phyloP scores from a whole-genome alignment of 2,797 vertebrate species.

The Ambastaia sidthimunki region DNA sequence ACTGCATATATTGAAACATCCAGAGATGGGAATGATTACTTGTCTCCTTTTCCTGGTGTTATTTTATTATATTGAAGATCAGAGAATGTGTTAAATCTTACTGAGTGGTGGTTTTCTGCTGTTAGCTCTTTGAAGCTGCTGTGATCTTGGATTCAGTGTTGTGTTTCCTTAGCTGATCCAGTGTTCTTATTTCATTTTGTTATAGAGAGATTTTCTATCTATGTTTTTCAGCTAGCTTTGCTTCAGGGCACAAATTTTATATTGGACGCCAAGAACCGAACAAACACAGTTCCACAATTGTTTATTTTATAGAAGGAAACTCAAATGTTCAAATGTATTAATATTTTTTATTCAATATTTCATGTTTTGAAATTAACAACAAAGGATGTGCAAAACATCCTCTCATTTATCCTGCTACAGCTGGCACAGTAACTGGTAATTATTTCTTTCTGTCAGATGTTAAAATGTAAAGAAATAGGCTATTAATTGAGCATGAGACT shows the following conservation, averaged over 20 bases:
- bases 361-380: too few species aligned
- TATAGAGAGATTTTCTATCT: not conserved
- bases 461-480: too few species aligned
- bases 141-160: constrained; percentile 15
- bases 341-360: too few species aligned
- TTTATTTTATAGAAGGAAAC: too few species aligned
- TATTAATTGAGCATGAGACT: too few species aligned
- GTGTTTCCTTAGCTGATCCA: constrained; percentile 45
- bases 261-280: not conserved
- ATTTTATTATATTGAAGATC: constrained; percentile 25
- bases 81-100: constrained; percentile 12
- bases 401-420: not conserved
- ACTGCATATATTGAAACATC: constrained; percentile 11
- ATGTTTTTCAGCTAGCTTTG: not conserved
- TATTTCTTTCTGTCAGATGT: not conserved
- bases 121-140: constrained; percentile 26
- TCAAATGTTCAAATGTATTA: too few species aligned
- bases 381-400: too few species aligned
- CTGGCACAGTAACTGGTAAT: not conserved
- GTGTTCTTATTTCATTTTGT: not conserved
- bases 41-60: constrained; percentile 1
- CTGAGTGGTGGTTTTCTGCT: not conserved
- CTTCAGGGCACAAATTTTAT: not conserved
- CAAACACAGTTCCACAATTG: not conserved
- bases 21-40: not conserved